Evolutionary conservation across 2,888 invertebrate species (phyloP).

Genomic region (Choreutis nemorana): DNA sequence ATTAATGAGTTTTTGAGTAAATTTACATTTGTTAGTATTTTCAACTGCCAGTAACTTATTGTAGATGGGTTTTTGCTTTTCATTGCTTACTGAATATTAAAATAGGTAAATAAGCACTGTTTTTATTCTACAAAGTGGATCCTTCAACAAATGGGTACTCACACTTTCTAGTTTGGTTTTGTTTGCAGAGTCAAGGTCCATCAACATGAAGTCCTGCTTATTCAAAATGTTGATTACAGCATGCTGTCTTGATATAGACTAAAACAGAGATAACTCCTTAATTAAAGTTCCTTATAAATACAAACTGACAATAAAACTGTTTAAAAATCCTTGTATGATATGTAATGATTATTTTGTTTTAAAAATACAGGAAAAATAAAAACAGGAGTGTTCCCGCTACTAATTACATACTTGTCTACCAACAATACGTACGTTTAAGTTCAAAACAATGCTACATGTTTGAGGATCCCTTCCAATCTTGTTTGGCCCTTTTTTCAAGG

Average conservation of each 20-base stretch:
- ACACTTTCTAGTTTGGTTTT: conserved; percentile 46
- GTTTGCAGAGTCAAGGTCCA: conserved; percentile 53
- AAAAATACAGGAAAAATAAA: too few species aligned
- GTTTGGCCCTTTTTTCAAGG: conserved; percentile 43
- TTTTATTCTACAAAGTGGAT: conserved; percentile 1
- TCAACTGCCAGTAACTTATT: too few species aligned
- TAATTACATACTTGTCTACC: too few species aligned
- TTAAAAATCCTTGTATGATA: too few species aligned
- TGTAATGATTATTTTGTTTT: too few species aligned
- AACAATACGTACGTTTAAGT: conserved; percentile 36
- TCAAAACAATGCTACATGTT: conserved; percentile 39
- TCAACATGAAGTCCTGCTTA: conserved; percentile 37
- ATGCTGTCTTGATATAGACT: conserved; percentile 56
- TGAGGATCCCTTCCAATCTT: conserved; percentile 51
- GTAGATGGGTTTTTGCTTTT: too few species aligned
- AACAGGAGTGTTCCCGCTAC: too few species aligned
- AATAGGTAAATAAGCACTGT: neutral
- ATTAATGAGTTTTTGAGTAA: too few species aligned
- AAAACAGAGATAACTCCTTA: too few species aligned
- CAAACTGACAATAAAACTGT: too few species aligned
- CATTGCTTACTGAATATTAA: neutral
- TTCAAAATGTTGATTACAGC: conserved; percentile 49
- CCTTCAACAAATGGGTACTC: conserved; percentile 20
- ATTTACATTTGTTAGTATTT: too few species aligned
- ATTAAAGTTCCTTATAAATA: too few species aligned